Conservation (phyloP, 2,797 vertebrate genomes). For the Taeniopygia guttata region DNA sequence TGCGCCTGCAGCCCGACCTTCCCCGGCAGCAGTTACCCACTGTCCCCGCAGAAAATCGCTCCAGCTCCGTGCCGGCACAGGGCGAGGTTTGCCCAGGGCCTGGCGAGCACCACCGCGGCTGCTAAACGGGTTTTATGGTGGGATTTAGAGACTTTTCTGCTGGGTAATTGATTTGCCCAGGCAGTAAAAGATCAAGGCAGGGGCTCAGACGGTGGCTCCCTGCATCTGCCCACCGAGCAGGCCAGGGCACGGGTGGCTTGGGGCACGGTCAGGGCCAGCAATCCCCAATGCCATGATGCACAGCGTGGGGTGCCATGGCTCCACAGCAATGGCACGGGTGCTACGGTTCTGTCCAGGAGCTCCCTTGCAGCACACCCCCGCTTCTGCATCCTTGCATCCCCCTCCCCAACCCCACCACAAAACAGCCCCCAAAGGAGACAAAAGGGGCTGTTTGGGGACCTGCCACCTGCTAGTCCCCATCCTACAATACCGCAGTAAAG, state of each 20-base stretch:
- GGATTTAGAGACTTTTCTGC: conserved; percentile 68
- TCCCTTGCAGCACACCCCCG: conserved; percentile 38
- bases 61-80: neutral
- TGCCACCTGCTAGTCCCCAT: conserved; percentile 89
- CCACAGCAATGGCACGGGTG: neutral
- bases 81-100: neutral
- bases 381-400: conserved; percentile 28
- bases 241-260: neutral
- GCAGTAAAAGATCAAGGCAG: conserved; percentile 66
- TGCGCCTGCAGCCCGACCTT: accelerated
- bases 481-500: conserved; percentile 89
- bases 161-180: conserved; percentile 64
- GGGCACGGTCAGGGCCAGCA: accelerated
- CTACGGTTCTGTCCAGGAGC: neutral
- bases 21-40: neutral
- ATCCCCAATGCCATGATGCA: neutral
- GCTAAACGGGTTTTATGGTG: conserved; percentile 66
- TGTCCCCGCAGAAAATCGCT: neutral
- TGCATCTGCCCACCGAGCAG: neutral
- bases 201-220: conserved; percentile 34
- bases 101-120: neutral
- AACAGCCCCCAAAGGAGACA: conserved; percentile 69
- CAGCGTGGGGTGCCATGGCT: accelerated
- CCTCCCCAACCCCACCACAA: conserved; percentile 59
- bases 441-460: conserved; percentile 73